Evolutionary conservation across 2,797 vertebrate genomes (phyloP).

Genomic region (Furcifer pardalis): DNA sequence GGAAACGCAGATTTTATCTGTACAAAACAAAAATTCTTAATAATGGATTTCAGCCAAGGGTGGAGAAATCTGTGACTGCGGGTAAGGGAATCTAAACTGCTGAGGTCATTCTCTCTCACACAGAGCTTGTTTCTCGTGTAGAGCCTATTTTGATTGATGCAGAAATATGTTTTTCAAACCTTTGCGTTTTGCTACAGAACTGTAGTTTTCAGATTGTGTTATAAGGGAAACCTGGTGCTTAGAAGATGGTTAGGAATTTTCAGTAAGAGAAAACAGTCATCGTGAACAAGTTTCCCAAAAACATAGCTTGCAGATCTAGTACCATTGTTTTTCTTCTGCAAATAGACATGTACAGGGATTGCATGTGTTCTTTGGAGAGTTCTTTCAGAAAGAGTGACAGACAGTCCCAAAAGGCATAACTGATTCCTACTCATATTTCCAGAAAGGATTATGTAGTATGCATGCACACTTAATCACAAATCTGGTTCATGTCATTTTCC

Average conservation of each 20-base stretch:
- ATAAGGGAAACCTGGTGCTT: neutral
- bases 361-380: neutral
- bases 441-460: neutral
- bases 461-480: neutral
- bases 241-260: neutral
- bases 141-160: neutral
- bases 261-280: neutral
- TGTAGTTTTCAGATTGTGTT: neutral
- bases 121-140: neutral
- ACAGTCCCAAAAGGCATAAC: neutral
- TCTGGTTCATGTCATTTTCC: neutral
- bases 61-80: neutral
- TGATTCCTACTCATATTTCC: neutral
- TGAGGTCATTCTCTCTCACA: conserved; percentile 4
- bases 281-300: neutral
- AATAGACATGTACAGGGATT: neutral
- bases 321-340: neutral
- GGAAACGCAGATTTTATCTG: neutral
- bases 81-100: neutral
- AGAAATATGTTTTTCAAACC: neutral
- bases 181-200: neutral
- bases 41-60: conserved; percentile 5
- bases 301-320: neutral
- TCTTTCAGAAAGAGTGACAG: neutral
- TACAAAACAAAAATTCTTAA: neutral